These are phyloP conservation scores for Danaus plexippus DNA, from an alignment of 1,140 invertebrate species.

Conservation along the genomic window DNA sequence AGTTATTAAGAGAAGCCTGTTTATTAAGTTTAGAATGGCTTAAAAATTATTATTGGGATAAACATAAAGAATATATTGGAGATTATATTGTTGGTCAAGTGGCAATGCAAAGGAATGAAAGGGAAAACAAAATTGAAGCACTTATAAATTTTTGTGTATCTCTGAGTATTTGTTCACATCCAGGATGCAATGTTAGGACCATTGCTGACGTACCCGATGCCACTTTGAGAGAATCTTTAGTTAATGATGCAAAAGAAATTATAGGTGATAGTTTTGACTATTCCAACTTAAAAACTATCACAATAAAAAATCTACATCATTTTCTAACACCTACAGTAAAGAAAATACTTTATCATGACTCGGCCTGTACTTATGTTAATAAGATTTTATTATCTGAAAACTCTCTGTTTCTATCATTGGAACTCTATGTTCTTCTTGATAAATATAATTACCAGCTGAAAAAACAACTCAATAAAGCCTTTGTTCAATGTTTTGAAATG, in stretches of 20 bases:
- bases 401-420: slow-evolving; percentile 51
- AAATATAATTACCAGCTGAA: slow-evolving; percentile 19
- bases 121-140: slow-evolving; percentile 35
- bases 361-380: slow-evolving; percentile 24
- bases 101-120: slow-evolving; percentile 15
- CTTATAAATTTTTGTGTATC: slow-evolving; percentile 54
- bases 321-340: slow-evolving; percentile 35
- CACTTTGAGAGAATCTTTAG: slow-evolving; percentile 44
- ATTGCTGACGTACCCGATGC: slow-evolving; percentile 50
- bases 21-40: slow-evolving; percentile 74
- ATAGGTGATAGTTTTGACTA: slow-evolving; percentile 41
- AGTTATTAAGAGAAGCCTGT: slow-evolving; percentile 71
- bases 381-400: slow-evolving; percentile 49
- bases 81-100: slow-evolving; percentile 37
- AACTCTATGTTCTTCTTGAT: slow-evolving; percentile 41
- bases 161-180: slow-evolving; percentile 50
- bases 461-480: slow-evolving; percentile 28
- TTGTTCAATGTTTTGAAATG: slow-evolving; percentile 69
- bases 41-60: slow-evolving; percentile 70
- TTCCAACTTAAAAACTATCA: slow-evolving; percentile 39
- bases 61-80: slow-evolving; percentile 44
- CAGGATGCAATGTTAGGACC: slow-evolving; percentile 47
- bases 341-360: slow-evolving; percentile 36
- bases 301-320: slow-evolving; percentile 39
- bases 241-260: slow-evolving; percentile 48